phyloP scores from a whole-genome alignment of 2,797 vertebrate genomes.

The Argyrosomus regius region DNA sequence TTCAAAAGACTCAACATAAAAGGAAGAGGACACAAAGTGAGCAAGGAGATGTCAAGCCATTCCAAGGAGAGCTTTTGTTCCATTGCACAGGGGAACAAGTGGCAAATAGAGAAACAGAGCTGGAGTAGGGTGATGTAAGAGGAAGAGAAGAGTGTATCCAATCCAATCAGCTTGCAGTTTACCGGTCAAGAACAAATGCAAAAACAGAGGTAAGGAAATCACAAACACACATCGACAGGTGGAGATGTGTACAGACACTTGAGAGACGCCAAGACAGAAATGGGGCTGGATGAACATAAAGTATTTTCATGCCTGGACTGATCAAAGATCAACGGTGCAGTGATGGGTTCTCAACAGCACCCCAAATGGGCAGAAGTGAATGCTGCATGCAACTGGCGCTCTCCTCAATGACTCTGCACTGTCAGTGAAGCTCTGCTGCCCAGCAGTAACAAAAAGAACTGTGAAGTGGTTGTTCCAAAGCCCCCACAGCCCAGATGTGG shows the following conservation, averaged over 20 bases:
- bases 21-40: slow-evolving; percentile 77
- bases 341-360: slow-evolving; percentile 73
- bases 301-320: slow-evolving; percentile 77
- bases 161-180: slow-evolving; percentile 70
- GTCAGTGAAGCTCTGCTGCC: slow-evolving; percentile 72
- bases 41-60: slow-evolving; percentile 83
- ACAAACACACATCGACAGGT: slow-evolving; percentile 73
- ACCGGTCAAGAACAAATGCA: slow-evolving; percentile 71
- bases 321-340: slow-evolving; percentile 77
- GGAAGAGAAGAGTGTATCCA: slow-evolving; percentile 64
- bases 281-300: slow-evolving; percentile 72
- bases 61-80: slow-evolving; percentile 81
- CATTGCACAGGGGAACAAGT: slow-evolving; percentile 73
- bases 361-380: slow-evolving; percentile 73
- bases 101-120: slow-evolving; percentile 62
- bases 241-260: slow-evolving; percentile 72
- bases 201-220: slow-evolving; percentile 67
- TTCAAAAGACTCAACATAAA: slow-evolving; percentile 70
- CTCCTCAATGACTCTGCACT: slow-evolving; percentile 76
- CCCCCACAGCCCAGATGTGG: slow-evolving; percentile 69
- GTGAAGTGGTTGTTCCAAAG: slow-evolving; percentile 78
- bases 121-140: slow-evolving; percentile 66
- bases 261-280: slow-evolving; percentile 75
- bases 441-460: slow-evolving; percentile 71
- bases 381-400: slow-evolving; percentile 82